Evolutionary conservation across 2,797 vertebrate genomes (phyloP).

Genomic region (Coranthus polyacanthus): DNA sequence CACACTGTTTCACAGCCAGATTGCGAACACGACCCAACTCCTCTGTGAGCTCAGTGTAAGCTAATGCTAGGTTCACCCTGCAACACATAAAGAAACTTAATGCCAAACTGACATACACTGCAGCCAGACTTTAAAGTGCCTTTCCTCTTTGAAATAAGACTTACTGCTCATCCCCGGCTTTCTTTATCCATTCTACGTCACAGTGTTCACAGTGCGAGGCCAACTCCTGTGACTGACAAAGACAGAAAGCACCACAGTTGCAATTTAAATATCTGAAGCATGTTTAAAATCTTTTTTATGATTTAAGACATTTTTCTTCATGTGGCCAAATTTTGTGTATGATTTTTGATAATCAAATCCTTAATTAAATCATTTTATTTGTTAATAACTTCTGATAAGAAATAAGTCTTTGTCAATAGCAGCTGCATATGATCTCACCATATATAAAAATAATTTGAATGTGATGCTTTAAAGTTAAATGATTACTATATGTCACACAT

Average conservation of each 20-base stretch:
- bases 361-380: too few species aligned
- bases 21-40: slow-evolving; percentile 87
- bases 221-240: slow-evolving; percentile 62
- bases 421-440: too few species aligned
- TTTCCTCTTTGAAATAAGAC: slow-evolving; percentile 40
- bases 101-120: not conserved
- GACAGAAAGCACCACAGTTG: slow-evolving; percentile 1
- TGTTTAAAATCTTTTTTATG: too few species aligned
- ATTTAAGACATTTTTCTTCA: too few species aligned
- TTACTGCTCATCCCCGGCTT: slow-evolving; percentile 94
- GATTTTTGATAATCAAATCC: too few species aligned
- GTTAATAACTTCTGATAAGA: too few species aligned
- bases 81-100: not conserved
- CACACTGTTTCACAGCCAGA: slow-evolving; percentile 86
- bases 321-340: too few species aligned
- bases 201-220: slow-evolving; percentile 86
- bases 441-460: too few species aligned
- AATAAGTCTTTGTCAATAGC: too few species aligned
- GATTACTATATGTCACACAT: too few species aligned
- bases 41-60: slow-evolving; percentile 92
- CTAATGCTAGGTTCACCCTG: slow-evolving; percentile 91
- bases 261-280: too few species aligned
- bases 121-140: not conserved
- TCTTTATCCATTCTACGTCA: slow-evolving; percentile 92
- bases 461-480: too few species aligned